These are phyloP conservation scores for Lepidochitona cinerea DNA, from an alignment of 2,888 invertebrate species.

Conservation along the genomic window DNA sequence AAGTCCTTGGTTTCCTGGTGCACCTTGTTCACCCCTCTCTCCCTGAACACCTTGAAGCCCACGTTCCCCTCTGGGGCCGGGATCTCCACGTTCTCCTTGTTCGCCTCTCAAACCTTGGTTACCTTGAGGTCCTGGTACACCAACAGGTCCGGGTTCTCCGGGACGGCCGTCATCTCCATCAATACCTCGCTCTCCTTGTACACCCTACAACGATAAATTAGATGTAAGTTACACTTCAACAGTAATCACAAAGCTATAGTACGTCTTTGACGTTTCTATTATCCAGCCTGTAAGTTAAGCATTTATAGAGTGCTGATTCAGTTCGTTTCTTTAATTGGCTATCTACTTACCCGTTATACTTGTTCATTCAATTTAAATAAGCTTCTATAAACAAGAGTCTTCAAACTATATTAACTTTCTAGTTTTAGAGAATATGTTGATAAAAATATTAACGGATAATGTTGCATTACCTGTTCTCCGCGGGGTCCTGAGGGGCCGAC, in stretches of 20 bases:
- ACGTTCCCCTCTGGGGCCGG: background rate
- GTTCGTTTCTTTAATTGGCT: no score
- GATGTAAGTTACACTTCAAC: no score
- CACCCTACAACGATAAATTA: background rate
- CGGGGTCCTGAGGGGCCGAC: slow-evolving; percentile 1
- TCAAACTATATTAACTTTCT: no score
- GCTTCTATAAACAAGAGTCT: no score
- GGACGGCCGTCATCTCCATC: background rate
- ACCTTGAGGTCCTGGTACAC: slow-evolving; percentile 22
- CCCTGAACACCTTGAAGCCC: slow-evolving; percentile 20
- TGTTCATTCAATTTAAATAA: no score
- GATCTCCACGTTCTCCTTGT: slow-evolving; percentile 19
- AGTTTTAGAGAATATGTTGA: no score
- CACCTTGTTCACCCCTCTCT: background rate
- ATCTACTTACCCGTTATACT: no score
- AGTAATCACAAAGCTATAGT: no score
- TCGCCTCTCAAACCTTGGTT: slow-evolving; percentile 11
- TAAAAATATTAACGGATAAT: background rate
- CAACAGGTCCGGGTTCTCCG: slow-evolving; percentile 22
- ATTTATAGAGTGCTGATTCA: no score
- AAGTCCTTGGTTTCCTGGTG: background rate
- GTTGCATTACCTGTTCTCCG: slow-evolving; percentile 10
- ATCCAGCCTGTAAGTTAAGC: no score
- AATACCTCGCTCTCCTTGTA: background rate
- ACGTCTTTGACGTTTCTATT: no score